phyloP scores from a whole-genome alignment of 2,797 vertebrate species.

The Alauda arvensis region DNA sequence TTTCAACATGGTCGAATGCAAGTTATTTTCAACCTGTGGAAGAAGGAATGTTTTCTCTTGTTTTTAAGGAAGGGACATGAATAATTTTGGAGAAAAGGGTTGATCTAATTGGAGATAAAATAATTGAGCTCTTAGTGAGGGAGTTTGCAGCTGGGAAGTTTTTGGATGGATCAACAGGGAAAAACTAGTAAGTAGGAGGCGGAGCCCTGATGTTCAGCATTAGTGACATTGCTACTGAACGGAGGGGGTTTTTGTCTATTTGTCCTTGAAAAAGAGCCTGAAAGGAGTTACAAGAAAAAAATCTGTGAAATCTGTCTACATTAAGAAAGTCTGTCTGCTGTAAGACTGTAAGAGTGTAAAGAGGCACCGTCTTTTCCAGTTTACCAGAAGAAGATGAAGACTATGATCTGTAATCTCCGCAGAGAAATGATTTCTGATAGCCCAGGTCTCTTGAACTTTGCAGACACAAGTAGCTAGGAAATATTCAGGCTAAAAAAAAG shows the following conservation, averaged over 20 bases:
- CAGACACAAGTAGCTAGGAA: background rate
- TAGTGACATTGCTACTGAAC: background rate
- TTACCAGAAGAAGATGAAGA: background rate
- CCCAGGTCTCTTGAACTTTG: conserved; percentile 4
- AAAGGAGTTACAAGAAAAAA: background rate
- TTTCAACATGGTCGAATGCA: background rate
- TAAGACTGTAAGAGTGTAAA: background rate
- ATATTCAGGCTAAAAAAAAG: background rate
- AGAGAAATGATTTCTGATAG: conserved; percentile 1
- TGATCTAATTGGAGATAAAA: background rate
- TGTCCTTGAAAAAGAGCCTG: background rate
- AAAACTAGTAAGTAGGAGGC: background rate
- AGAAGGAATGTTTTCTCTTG: background rate
- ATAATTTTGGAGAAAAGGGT: background rate
- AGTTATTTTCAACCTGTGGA: background rate
- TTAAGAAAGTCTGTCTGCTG: background rate
- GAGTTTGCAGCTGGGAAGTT: background rate
- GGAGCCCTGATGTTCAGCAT: background rate
- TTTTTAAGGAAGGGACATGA: background rate
- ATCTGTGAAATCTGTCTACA: background rate
- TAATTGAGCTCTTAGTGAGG: background rate
- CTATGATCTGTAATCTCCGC: background rate
- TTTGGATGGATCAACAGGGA: background rate
- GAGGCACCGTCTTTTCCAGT: background rate
- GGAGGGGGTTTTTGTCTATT: background rate